These are phyloP conservation scores for Condylura cristata DNA, from an alignment of 2,113 vertebrate species.

Conservation along the genomic window DNA sequence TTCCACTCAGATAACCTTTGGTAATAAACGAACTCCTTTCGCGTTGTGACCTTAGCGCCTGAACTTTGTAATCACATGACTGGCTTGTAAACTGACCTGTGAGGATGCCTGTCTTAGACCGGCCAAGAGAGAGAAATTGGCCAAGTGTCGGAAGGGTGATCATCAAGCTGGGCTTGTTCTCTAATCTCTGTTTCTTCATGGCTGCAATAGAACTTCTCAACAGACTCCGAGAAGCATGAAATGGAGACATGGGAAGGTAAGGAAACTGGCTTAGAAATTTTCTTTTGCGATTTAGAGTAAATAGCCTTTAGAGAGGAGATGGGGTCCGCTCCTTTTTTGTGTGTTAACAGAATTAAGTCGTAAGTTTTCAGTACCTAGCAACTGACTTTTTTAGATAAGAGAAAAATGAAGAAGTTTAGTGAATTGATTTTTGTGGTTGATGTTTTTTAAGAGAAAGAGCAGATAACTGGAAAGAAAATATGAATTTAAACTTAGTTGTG, in stretches of 20 bases:
- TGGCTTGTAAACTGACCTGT: conserved; percentile 94
- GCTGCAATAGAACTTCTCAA: conserved; percentile 85
- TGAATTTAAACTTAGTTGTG: conserved; percentile 44
- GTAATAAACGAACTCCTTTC: conserved; percentile 92
- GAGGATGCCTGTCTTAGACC: conserved; percentile 83
- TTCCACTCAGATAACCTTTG: conserved; percentile 95
- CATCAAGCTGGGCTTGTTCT: conserved; percentile 83
- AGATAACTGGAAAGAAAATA: not conserved
- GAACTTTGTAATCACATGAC: conserved; percentile 96
- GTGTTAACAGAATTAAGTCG: conserved; percentile 44
- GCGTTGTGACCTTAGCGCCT: conserved; percentile 94
- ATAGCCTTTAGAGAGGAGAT: conserved; percentile 63
- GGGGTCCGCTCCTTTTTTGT: conserved; percentile 46
- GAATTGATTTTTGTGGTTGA: not conserved
- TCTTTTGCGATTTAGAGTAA: conserved; percentile 57
- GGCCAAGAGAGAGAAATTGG: conserved; percentile 86
- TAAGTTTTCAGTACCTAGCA: conserved; percentile 58
- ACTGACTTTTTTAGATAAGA: conserved; percentile 42
- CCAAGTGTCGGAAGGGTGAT: conserved; percentile 88
- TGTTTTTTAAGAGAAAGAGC: conserved; percentile 55
- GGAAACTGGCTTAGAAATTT: conserved; percentile 55
- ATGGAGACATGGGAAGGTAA: conserved; percentile 98
- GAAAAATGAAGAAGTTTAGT: conserved; percentile 11
- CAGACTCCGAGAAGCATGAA: conserved; percentile 90
- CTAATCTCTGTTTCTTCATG: conserved; percentile 89